Evolutionary conservation across 2,113 vertebrate genomes (phyloP), one percentile per base, ranked within the genome.

Genomic region (Scatophagus argus): DNA sequence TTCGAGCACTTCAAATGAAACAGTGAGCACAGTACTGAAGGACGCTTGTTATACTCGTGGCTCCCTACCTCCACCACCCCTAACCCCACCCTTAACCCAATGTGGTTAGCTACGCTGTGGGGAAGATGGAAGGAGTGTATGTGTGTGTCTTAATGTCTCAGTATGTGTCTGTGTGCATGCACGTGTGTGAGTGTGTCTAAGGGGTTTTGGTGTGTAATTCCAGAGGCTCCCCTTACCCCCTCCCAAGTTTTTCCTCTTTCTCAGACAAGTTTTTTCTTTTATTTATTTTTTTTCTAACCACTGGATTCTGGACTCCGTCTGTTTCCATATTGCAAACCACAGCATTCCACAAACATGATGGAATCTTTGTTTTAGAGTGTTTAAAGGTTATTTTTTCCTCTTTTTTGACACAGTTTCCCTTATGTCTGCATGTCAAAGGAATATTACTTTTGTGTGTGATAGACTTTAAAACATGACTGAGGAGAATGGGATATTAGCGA

Each of bases 311-410:
- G 82, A 89, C 84, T 78, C 67, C 25, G 83, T 93, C 87, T 91
- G 91, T 95, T 95, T 94, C 94, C 93, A 95, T 94, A 94, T 93
- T 93, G 79, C 85, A 76, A 91, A 93, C 93, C 94, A 87, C 94
- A 82, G 65, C 93, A 95, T 95, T 95, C 93, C 93, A 93, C 90
- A 93, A 94, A 94, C 93, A 94, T 95, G 94, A 95, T 94, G 94
- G 94, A 94, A 95, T 94, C 90, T 93, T 94, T 87, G 91, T 93
- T 94, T 91, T 66, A 87, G 68, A 78, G 62, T 32, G 56, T 87
- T 92, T 88, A 79, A 94, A 87, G 74, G 74, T 85, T 81, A 88
- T 85, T 87, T 86, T 83, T 84, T 86, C 83, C 78, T 85, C 68
- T 82, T 83, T n/a, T 89, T 93, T 92, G 84, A 94, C 88, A 89